Conservation (phyloP, 2,888 invertebrate species). For the Mystacides longicornis region DNA sequence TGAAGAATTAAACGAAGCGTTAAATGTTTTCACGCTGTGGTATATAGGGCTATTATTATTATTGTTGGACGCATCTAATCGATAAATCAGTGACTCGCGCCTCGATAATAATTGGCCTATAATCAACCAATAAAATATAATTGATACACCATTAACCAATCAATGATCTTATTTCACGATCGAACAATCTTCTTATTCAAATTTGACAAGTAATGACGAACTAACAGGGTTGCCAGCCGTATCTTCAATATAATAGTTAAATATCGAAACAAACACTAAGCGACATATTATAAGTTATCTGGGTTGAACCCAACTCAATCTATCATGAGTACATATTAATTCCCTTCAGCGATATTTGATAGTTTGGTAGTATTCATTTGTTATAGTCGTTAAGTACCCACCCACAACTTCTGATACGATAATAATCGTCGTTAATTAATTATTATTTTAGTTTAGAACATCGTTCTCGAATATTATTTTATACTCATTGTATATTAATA, state of each 20-base stretch:
- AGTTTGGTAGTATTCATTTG: not conserved
- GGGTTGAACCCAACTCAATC: not conserved
- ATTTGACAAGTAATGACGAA: not conserved
- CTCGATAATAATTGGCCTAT: slow-evolving; percentile 1
- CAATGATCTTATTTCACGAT: not conserved
- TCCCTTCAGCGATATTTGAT: not conserved
- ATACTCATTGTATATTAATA: too few relatives aligned
- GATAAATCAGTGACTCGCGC: slow-evolving; percentile 1
- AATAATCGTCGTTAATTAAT: not conserved
- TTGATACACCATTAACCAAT: not conserved
- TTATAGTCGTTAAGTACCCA: not conserved
- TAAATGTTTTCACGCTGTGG: not conserved
- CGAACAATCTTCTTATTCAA: not conserved
- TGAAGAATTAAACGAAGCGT: not conserved
- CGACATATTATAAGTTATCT: not conserved
- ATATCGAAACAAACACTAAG: not conserved
- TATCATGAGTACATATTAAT: not conserved
- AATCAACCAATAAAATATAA: slow-evolving; percentile 4
- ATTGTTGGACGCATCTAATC: not conserved
- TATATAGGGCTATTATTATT: not conserved
- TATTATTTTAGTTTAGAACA: not conserved
- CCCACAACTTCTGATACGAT: not conserved
- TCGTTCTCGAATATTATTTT: too few relatives aligned
- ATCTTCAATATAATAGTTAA: not conserved
- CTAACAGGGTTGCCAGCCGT: not conserved